phyloP scores from a whole-genome alignment of 1,140 invertebrate genomes.

The Musca domestica region DNA sequence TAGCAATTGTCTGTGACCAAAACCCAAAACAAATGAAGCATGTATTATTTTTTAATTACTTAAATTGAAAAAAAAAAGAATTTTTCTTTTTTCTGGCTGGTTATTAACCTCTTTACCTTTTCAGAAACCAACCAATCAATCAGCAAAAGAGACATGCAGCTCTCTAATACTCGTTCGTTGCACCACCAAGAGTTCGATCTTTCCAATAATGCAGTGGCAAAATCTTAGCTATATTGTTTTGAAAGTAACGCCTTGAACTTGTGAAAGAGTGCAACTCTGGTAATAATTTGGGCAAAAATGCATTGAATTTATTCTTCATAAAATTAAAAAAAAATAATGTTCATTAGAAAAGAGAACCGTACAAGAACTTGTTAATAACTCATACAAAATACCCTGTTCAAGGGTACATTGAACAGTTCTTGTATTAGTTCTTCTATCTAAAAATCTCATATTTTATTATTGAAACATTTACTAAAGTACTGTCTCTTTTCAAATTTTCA shows the following conservation, averaged over 20 bases:
- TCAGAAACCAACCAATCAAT: background rate
- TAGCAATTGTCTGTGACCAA: constrained; percentile 9
- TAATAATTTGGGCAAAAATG: constrained; percentile 17
- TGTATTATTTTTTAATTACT: background rate
- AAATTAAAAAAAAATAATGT: too few relatives aligned
- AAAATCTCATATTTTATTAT: too few relatives aligned
- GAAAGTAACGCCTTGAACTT: background rate
- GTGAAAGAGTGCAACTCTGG: constrained; percentile 18
- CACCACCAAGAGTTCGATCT: too few relatives aligned
- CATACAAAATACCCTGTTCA: too few relatives aligned
- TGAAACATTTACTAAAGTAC: constrained; percentile 7
- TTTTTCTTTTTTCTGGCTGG: constrained; percentile 3
- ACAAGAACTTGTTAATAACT: too few relatives aligned
- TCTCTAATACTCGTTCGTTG: too few relatives aligned
- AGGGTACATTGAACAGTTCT: too few relatives aligned
- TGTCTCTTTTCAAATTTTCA: constrained; percentile 20
- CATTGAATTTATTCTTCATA: background rate
- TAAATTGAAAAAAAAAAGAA: too few relatives aligned
- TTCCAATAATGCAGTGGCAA: too few relatives aligned
- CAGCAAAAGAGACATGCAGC: too few relatives aligned
- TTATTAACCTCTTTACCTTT: constrained; percentile 9
- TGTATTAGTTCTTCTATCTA: background rate
- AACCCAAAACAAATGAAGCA: constrained; percentile 10
- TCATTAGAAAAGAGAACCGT: too few relatives aligned
- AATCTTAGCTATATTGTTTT: too few relatives aligned